phyloP scores from a whole-genome alignment of 2,113 vertebrate genomes.

The Madoqua kirkii region DNA sequence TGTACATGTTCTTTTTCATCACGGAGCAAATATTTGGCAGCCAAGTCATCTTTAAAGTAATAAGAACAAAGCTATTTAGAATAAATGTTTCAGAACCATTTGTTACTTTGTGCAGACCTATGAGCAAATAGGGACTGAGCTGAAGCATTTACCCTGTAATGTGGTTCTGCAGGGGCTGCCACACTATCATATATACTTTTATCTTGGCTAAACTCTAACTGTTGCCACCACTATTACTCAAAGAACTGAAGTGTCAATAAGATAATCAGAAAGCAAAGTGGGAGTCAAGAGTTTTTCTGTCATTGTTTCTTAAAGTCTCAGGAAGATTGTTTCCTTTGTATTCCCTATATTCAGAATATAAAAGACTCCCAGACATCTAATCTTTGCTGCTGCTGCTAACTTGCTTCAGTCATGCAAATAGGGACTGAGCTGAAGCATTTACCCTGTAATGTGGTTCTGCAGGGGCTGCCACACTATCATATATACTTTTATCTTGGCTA shows the following conservation, averaged over 20 bases:
- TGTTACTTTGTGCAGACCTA: slow-evolving; percentile 22
- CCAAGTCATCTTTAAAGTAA: slow-evolving; percentile 51
- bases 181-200: neutral
- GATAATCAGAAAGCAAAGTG: slow-evolving; percentile 49
- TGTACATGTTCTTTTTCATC: neutral
- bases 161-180: neutral
- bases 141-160: neutral
- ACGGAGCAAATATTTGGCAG: slow-evolving; percentile 40
- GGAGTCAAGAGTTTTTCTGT: neutral
- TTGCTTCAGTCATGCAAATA: slow-evolving; percentile 36
- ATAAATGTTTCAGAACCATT: slow-evolving; percentile 48
- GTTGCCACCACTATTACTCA: slow-evolving; percentile 41
- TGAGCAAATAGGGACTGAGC: slow-evolving; percentile 30
- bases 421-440: neutral
- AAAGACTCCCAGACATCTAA: neutral
- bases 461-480: neutral
- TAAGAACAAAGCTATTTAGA: slow-evolving; percentile 52
- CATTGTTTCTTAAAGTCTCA: slow-evolving; percentile 17
- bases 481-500: slow-evolving; percentile 26
- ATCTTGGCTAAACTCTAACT: neutral
- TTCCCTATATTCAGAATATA: neutral
- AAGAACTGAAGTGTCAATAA: slow-evolving; percentile 37
- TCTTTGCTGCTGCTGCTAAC: neutral
- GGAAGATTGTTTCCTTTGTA: slow-evolving; percentile 21
- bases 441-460: neutral